Percentiles rank a stretch among this genome's conserved stretches.
Conservation (phyloP, 2,113 vertebrate genomes). For the Gopherus evgoodei region DNA sequence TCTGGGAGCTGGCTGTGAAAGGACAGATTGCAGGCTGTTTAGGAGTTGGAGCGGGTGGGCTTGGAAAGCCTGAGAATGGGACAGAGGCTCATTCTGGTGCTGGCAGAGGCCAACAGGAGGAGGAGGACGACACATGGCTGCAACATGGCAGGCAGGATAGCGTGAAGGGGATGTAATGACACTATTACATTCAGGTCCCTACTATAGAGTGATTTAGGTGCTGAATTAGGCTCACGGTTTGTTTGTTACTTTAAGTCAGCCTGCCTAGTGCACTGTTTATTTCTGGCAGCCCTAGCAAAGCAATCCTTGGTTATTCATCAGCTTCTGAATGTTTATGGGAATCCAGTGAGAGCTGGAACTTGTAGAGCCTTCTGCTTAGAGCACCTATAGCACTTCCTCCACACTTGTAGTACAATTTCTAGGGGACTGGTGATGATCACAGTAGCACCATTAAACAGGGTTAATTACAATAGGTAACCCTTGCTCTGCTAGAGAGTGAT, state of each 20-base stretch:
- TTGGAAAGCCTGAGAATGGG: background rate
- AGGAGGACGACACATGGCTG: background rate
- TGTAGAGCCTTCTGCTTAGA: background rate
- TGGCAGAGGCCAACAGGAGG: background rate
- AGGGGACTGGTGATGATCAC: background rate
- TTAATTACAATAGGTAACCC: background rate
- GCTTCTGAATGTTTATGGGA: background rate
- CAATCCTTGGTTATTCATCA: slow-evolving; percentile 20
- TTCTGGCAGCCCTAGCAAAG: slow-evolving; percentile 17
- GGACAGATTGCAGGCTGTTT: background rate
- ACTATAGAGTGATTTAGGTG: slow-evolving; percentile 17
- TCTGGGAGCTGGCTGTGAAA: background rate
- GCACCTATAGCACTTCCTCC: background rate
- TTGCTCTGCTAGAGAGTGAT: background rate
- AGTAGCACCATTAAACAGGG: background rate
- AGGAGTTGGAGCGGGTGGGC: background rate
- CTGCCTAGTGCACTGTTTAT: slow-evolving; percentile 2
- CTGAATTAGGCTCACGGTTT: slow-evolving; percentile 33
- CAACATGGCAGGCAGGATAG: slow-evolving; percentile 21
- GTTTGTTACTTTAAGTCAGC: slow-evolving; percentile 1
- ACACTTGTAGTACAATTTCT: background rate
- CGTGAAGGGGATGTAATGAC: background rate
- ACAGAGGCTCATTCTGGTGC: background rate
- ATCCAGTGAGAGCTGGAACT: background rate
- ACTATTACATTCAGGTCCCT: slow-evolving; percentile 16